Evolutionary conservation across 2,113 vertebrate species (phyloP).

Genomic region (Prietella phreatophila): DNA sequence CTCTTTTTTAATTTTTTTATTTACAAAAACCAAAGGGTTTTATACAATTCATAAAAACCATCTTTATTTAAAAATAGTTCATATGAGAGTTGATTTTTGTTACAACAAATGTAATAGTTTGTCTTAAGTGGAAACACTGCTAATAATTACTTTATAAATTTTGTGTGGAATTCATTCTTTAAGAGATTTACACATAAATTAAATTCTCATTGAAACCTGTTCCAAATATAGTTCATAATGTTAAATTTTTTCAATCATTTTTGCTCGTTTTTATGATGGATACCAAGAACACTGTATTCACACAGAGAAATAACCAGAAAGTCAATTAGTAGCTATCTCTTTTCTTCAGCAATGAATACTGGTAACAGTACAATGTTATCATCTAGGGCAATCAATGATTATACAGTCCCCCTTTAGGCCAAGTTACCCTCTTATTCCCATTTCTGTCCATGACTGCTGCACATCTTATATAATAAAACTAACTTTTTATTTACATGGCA

Average conservation of each 20-base stretch:
- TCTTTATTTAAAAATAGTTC: not conserved
- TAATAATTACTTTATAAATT: not conserved
- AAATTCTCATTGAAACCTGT: not conserved
- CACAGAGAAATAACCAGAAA: not conserved
- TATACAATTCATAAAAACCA: not conserved
- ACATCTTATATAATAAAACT: slow-evolving; percentile 17
- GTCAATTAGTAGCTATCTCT: not conserved
- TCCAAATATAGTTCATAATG: no score
- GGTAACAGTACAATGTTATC: not conserved
- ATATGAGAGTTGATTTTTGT: no score
- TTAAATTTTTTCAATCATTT: no score
- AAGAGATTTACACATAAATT: not conserved
- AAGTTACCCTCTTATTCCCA: slow-evolving; percentile 2
- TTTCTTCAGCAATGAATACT: not conserved
- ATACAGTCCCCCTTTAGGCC: not conserved
- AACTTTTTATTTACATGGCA: not conserved
- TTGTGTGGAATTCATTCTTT: not conserved
- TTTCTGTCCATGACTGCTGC: slow-evolving; percentile 7
- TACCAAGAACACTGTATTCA: not conserved
- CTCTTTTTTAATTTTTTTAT: not conserved
- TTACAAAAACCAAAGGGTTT: not conserved
- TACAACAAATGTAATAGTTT: no score
- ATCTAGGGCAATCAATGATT: slow-evolving; percentile 12
- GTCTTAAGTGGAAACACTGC: not conserved
- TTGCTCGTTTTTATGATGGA: not conserved